Conservation (phyloP, 2,113 vertebrate genomes). For the Pseudorasbora parva region DNA sequence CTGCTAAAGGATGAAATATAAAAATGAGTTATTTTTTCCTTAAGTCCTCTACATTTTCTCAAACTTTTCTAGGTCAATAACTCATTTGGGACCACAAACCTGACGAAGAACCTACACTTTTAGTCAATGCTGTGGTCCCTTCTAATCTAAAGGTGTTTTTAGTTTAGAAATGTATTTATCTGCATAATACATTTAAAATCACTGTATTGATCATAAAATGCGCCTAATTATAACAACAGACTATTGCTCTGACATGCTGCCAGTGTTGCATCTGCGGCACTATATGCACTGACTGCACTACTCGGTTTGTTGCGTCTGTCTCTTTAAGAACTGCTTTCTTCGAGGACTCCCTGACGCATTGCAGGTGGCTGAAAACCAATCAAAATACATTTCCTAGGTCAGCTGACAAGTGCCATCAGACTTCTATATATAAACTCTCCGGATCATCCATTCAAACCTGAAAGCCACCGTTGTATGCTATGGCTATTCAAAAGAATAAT, state of each 20-base stretch:
- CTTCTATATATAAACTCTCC: slow-evolving; percentile 56
- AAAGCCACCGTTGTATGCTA: not conserved
- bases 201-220: not conserved
- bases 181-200: not conserved
- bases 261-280: not conserved
- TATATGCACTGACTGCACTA: not conserved
- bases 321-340: slow-evolving; percentile 57
- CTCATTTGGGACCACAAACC: slow-evolving; percentile 10
- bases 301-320: slow-evolving; percentile 20
- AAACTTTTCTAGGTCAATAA: slow-evolving; percentile 31
- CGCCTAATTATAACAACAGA: not conserved
- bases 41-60: not conserved
- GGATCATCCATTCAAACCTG: slow-evolving; percentile 28
- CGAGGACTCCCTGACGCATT: slow-evolving; percentile 70
- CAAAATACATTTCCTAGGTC: slow-evolving; percentile 49
- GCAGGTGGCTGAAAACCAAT: slow-evolving; percentile 69
- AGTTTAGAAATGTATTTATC: not conserved
- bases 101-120: not conserved
- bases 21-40: not conserved
- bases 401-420: slow-evolving; percentile 52
- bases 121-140: not conserved
- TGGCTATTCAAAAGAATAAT: not conserved
- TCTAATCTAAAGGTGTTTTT: not conserved
- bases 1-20: no score
- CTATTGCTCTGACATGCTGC: not conserved